A percentile compares a stretch with the other conserved stretches of the same genome.
These are phyloP conservation scores for Dinocampus coccinellae DNA, from an alignment of 2,888 invertebrate species.

Conservation along the genomic window DNA sequence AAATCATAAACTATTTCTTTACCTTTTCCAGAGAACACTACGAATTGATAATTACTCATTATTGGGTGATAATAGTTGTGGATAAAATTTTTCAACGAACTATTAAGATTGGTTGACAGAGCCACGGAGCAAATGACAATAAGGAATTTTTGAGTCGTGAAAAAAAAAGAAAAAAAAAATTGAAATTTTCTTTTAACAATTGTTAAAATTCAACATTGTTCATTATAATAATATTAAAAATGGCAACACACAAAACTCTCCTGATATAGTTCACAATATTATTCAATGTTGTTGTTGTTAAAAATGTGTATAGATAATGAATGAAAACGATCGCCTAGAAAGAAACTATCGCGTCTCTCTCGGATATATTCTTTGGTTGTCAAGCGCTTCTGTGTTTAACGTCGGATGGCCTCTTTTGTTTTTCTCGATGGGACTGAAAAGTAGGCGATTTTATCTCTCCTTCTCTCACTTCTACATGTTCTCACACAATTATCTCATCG, in stretches of 20 bases:
- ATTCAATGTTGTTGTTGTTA: constrained; percentile 11
- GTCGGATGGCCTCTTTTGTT: constrained; percentile 44
- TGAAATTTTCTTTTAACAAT: background rate
- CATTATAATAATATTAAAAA: background rate
- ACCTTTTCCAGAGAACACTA: constrained; percentile 34
- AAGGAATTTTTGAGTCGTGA: background rate
- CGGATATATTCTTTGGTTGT: constrained; percentile 42
- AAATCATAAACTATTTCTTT: background rate
- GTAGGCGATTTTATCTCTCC: constrained; percentile 14
- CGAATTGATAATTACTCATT: constrained; percentile 36
- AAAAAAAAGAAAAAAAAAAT: background rate
- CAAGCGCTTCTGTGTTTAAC: constrained; percentile 48
- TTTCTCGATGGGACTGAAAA: constrained; percentile 23
- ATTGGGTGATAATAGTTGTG: constrained; percentile 8
- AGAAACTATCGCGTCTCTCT: background rate
- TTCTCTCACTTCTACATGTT: background rate
- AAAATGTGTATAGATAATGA: background rate
- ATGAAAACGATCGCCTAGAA: constrained; percentile 11
- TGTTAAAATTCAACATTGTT: background rate
- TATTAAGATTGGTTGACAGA: background rate
- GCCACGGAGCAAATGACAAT: background rate
- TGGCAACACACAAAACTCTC: background rate
- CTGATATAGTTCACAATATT: background rate
- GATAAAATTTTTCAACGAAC: background rate
- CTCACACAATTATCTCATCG: background rate